These are phyloP conservation scores for Dicycla oo DNA, from an alignment of 2,888 invertebrate species.

Conservation along the genomic window DNA sequence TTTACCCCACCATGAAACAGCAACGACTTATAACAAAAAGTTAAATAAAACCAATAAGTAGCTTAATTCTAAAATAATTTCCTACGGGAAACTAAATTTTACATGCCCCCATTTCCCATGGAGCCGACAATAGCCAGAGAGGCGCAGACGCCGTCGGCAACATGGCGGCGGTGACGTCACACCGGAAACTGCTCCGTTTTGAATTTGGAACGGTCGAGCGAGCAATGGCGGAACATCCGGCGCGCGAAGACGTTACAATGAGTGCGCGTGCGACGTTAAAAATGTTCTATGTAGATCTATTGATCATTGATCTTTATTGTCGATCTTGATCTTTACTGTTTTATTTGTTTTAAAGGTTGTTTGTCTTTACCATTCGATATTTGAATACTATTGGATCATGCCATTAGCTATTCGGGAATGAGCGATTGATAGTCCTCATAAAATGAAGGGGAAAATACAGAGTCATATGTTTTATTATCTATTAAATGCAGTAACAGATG, in stretches of 20 bases:
- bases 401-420: background rate
- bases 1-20: slow-evolving; percentile 30
- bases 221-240: slow-evolving; percentile 90
- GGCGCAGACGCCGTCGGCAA: slow-evolving; percentile 83
- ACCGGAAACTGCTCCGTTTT: slow-evolving; percentile 90
- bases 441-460: background rate
- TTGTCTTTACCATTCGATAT: slow-evolving; percentile 18
- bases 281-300: slow-evolving; percentile 71
- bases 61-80: slow-evolving; percentile 72
- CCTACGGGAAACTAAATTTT: slow-evolving; percentile 85
- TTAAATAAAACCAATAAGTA: slow-evolving; percentile 39
- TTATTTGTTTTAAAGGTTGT: slow-evolving; percentile 47
- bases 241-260: slow-evolving; percentile 88
- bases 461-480: background rate
- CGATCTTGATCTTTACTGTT: slow-evolving; percentile 59
- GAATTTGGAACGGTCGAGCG: slow-evolving; percentile 90
- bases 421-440: background rate
- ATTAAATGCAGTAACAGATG: background rate
- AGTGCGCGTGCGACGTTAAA: slow-evolving; percentile 79
- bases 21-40: slow-evolving; percentile 37
- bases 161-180: slow-evolving; percentile 87
- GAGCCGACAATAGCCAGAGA: slow-evolving; percentile 71
- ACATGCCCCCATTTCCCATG: slow-evolving; percentile 87
- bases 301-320: slow-evolving; percentile 68
- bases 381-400: background rate